Conservation (phyloP, 1,140 invertebrate genomes). For the Teleopsis dalmanni region DNA sequence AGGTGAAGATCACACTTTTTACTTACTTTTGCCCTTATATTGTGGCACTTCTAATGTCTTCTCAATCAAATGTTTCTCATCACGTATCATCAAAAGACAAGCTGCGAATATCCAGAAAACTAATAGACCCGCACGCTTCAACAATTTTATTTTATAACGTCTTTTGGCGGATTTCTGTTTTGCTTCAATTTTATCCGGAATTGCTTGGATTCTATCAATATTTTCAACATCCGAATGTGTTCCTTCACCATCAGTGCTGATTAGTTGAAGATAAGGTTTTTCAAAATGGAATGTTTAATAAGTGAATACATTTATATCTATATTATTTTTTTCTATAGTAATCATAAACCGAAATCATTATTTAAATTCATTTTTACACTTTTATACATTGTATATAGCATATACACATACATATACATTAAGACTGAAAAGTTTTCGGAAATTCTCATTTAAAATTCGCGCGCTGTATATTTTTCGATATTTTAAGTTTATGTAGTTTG, state of each 20-base stretch:
- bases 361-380: no score
- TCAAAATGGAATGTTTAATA: not conserved
- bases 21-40: conserved; percentile 28
- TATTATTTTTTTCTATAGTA: no score
- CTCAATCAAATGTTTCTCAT: conserved; percentile 36
- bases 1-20: no score
- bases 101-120: conserved; percentile 32
- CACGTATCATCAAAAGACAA: conserved; percentile 27
- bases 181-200: conserved; percentile 23
- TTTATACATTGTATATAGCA: no score
- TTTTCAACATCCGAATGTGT: conserved; percentile 35
- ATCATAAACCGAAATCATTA: no score
- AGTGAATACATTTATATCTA: not conserved
- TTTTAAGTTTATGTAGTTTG: no score
- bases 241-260: conserved; percentile 32
- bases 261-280: not conserved
- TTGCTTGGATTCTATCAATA: conserved; percentile 25
- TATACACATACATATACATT: no score
- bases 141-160: conserved; percentile 22
- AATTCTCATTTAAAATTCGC: no score
- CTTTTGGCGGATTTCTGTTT: conserved; percentile 32
- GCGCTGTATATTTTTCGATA: no score
- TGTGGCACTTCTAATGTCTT: conserved; percentile 33
- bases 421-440: no score
- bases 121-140: conserved; percentile 24